Evolutionary conservation across 1,140 invertebrate genomes (phyloP).

Genomic region (Sarcophaga bullata): DNA sequence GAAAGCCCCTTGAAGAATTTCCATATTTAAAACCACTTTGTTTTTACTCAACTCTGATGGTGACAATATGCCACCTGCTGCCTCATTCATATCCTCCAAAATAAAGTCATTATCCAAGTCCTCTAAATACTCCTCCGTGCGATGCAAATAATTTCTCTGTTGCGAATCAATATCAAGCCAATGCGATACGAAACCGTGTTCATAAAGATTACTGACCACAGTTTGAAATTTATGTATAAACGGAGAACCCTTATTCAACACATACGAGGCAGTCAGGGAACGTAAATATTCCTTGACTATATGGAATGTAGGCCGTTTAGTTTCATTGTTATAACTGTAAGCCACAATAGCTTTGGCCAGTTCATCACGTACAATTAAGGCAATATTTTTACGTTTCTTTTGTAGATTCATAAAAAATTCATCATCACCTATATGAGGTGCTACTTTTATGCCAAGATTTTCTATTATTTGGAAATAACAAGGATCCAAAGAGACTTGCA

Average conservation of each 20-base stretch:
- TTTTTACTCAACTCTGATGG: conserved; percentile 43
- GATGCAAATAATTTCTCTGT: conserved; percentile 44
- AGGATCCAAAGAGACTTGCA: conserved; percentile 46
- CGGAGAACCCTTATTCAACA: conserved; percentile 55
- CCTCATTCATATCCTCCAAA: not conserved
- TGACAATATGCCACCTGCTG: not conserved
- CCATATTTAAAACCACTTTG: conserved; percentile 52
- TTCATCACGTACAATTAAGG: conserved; percentile 55
- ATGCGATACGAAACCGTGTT: conserved; percentile 55
- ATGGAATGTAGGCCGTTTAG: conserved; percentile 54
- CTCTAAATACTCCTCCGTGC: conserved; percentile 53
- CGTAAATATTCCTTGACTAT: conserved; percentile 58
- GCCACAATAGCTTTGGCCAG: conserved; percentile 55
- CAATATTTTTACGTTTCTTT: conserved; percentile 43
- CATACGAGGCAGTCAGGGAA: conserved; percentile 57
- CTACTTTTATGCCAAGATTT: conserved; percentile 24
- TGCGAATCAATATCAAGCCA: conserved; percentile 46
- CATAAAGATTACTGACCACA: conserved; percentile 50
- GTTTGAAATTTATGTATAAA: conserved; percentile 57
- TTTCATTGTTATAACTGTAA: conserved; percentile 50
- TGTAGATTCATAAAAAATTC: conserved; percentile 47
- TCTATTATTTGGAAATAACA: conserved; percentile 48
- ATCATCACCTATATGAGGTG: conserved; percentile 38
- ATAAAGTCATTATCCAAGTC: conserved; percentile 53
- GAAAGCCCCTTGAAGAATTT: conserved; percentile 56